Evolutionary conservation across 2,797 vertebrate genomes (phyloP).

Genomic region (Hyperoplus lanceolatus): DNA sequence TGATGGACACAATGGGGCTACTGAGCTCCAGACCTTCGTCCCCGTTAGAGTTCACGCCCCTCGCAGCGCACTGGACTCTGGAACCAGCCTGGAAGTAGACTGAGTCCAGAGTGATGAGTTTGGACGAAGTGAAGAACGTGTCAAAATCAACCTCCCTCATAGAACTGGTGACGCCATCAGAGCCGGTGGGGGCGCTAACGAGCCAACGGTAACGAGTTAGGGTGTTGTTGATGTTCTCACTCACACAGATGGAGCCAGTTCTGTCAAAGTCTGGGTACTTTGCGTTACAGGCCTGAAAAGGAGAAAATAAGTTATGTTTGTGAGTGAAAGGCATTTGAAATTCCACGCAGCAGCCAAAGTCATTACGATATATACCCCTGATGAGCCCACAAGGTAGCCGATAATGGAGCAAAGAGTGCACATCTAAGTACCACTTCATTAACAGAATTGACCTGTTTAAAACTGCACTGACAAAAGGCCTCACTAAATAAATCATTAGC

Average conservation of each 20-base stretch:
- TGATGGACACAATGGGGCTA: slow-evolving; percentile 89
- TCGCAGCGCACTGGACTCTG: slow-evolving; percentile 93
- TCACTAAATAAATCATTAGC: slow-evolving; percentile 30
- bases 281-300: slow-evolving; percentile 92
- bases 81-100: slow-evolving; percentile 96
- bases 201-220: slow-evolving; percentile 95
- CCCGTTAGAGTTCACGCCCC: slow-evolving; percentile 92
- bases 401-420: slow-evolving; percentile 19
- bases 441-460: slow-evolving; percentile 28
- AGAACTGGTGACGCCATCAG: slow-evolving; percentile 93
- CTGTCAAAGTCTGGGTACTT: slow-evolving; percentile 94
- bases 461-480: slow-evolving; percentile 16
- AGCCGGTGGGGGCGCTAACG: slow-evolving; percentile 90
- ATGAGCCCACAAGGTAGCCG: slow-evolving; percentile 17
- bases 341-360: slow-evolving; percentile 3
- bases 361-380: slow-evolving; percentile 2
- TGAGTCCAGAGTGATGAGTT: slow-evolving; percentile 93
- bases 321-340: slow-evolving; percentile 15
- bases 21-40: slow-evolving; percentile 93
- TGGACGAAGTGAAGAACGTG: slow-evolving; percentile 97
- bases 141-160: slow-evolving; percentile 96
- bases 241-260: slow-evolving; percentile 93
- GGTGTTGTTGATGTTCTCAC: slow-evolving; percentile 94
- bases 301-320: neutral
- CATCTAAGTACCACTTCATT: slow-evolving; percentile 33